Conservation (phyloP, 2,113 vertebrate species). For the Daboia siamensis region DNA sequence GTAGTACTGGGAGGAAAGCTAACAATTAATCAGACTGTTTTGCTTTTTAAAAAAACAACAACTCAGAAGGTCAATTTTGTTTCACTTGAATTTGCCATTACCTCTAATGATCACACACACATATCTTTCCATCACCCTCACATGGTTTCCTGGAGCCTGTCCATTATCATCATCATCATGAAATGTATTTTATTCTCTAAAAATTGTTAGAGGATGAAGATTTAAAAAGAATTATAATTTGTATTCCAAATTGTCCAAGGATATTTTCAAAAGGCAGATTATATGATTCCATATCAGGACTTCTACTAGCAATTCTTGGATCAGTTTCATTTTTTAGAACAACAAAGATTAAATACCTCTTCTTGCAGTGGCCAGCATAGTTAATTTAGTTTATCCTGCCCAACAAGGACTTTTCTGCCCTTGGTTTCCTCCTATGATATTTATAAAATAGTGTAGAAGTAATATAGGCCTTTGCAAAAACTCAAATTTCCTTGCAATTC, state of each 20-base stretch:
- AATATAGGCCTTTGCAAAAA: conserved; percentile 21
- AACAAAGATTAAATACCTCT: conserved; percentile 19
- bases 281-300: conserved; percentile 23
- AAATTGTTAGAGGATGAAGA: conserved; percentile 34
- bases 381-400: not conserved
- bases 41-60: conserved; percentile 22
- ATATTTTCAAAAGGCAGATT: conserved; percentile 25
- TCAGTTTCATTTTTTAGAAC: conserved; percentile 20
- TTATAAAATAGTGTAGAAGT: conserved; percentile 37
- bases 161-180: not conserved
- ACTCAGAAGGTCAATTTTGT: conserved; percentile 32
- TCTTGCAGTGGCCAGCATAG: conserved; percentile 35
- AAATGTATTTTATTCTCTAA: conserved; percentile 51
- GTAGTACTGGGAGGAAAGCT: conserved; percentile 33
- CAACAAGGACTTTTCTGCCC: conserved; percentile 4
- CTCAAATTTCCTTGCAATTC: conserved; percentile 30
- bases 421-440: not conserved
- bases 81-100: conserved; percentile 43
- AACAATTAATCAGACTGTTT: conserved; percentile 46
- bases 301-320: conserved; percentile 31
- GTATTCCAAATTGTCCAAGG: conserved; percentile 35
- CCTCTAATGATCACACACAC: conserved; percentile 41
- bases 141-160: conserved; percentile 27
- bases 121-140: not conserved
- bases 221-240: conserved; percentile 41